Conservation (phyloP, 2,113 vertebrate species). For the Anthoscopus minutus region DNA sequence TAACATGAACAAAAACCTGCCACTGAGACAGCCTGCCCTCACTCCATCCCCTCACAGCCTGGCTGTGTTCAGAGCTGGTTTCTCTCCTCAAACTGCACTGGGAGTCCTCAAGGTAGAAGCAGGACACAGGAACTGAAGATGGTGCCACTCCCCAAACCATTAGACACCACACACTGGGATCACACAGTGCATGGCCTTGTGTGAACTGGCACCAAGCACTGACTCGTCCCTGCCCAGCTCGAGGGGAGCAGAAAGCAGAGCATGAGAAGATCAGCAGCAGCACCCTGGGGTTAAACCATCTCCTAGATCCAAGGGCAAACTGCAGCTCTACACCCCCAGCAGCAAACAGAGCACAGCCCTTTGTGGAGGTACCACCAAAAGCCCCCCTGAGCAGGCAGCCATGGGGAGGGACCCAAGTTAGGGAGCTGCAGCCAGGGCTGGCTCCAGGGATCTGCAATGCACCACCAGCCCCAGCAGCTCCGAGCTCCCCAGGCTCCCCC, state of each 20-base stretch:
- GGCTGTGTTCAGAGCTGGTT: neutral
- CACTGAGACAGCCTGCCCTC: neutral
- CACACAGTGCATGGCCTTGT: accelerated
- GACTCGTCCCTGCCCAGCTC: neutral
- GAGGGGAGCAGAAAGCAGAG: accelerated
- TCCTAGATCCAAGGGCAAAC: neutral
- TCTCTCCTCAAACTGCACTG: neutral
- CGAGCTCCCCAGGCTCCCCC: neutral
- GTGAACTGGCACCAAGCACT: neutral
- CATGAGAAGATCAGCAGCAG: neutral
- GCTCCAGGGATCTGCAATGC: slow-evolving; percentile 23
- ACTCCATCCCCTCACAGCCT: neutral
- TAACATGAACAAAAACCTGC: neutral
- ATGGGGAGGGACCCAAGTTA: neutral
- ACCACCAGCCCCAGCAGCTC: neutral
- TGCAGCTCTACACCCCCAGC: neutral
- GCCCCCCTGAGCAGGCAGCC: neutral
- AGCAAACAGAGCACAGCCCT: neutral
- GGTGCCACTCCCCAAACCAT: neutral
- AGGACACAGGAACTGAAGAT: neutral
- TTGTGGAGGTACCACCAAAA: neutral
- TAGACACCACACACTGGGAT: neutral
- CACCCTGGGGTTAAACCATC: neutral
- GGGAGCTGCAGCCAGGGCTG: neutral
- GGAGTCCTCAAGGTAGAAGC: neutral